These are phyloP conservation scores for Chrysogorgia sp. DNA, from an alignment of 92 coral and sea anemone species.

Conservation along the genomic window DNA sequence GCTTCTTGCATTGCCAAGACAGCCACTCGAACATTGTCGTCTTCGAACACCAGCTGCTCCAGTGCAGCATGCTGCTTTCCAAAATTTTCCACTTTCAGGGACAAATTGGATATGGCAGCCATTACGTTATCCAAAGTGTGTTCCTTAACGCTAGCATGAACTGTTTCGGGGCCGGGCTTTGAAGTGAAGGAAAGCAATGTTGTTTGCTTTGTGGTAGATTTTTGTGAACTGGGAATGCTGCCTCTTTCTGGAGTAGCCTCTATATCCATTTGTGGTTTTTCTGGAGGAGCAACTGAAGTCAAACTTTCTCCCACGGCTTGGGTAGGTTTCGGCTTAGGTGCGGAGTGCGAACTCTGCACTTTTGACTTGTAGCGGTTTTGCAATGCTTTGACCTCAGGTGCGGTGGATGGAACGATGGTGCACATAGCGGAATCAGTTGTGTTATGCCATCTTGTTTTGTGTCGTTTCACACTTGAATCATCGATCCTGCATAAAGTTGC, in stretches of 20 bases:
- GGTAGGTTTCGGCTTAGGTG: not conserved
- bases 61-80: slow-evolving; percentile 40
- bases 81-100: slow-evolving; percentile 45
- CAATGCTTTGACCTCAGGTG: slow-evolving; percentile 1
- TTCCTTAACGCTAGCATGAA: slow-evolving; percentile 10
- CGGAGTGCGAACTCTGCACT: no score
- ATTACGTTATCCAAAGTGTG: slow-evolving; percentile 19
- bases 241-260: no score
- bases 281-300: no score
- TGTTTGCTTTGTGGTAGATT: slow-evolving; percentile 6
- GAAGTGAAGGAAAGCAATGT: slow-evolving; percentile 22
- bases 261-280: no score
- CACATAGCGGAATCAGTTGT: not conserved
- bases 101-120: slow-evolving; percentile 45
- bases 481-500: slow-evolving; percentile 2
- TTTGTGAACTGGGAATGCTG: no score
- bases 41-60: slow-evolving; percentile 40
- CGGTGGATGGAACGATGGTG: slow-evolving; percentile 3
- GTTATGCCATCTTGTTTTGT: slow-evolving; percentile 19
- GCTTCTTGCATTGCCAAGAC: slow-evolving; percentile 44
- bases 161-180: slow-evolving; percentile 17
- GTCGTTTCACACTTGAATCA: slow-evolving; percentile 6
- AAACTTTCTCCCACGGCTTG: not conserved
- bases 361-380: not conserved
- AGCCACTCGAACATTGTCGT: slow-evolving; percentile 24